Base-by-base conservation (phyloP, 1,140 invertebrate species). In the Metaphire vulgaris region DNA sequence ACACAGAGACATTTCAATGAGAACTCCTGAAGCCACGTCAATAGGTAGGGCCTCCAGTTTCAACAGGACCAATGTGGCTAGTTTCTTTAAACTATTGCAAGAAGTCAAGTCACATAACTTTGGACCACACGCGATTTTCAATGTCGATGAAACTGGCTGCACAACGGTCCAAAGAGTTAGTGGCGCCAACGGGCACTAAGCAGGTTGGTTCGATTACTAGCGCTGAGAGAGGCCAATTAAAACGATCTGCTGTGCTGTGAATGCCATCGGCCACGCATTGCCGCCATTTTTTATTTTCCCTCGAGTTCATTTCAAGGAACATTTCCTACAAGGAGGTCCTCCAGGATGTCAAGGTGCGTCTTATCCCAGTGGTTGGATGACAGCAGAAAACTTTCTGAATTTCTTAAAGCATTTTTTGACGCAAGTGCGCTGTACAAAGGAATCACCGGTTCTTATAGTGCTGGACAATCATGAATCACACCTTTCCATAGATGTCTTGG, bases 81-180 rank as follows among this genome's bases (percentile, higher is more conserved):
- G 74, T 32, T 80, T 81, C 33, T 81, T 84, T 76, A 64, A 77
- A 16, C 78, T 80, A 70, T 76, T 81, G 30, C 31, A 70, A n/a
- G 56, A 30, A 41, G 79, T 82, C 14, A 68, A 79, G 64, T 69
- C 75, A 75, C 71, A 83, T 74, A 77, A 80, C n/a, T 83, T 83
- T 72, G 67, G 30, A 72, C 73, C 82, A n/a, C 29, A 77, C 14
- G 75, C 79, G 15, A 86, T 89, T 26, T 88, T 81, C 69, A 88
- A 88, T 79, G 80, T 87, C 16, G 87, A 88, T 80, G 88, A 88
- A 79, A 88, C 85, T 2, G 87, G 87, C 16, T 78, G 87, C 56
- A 85, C 84, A 33, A 88, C 87, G 15, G 86, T 88, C 1, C 82
- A 87, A 33, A 86, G 85, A 79, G 82, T 83, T 89, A 74, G 76